Conservation (phyloP, 2,888 invertebrate genomes). For the Noctua fimbriata region DNA sequence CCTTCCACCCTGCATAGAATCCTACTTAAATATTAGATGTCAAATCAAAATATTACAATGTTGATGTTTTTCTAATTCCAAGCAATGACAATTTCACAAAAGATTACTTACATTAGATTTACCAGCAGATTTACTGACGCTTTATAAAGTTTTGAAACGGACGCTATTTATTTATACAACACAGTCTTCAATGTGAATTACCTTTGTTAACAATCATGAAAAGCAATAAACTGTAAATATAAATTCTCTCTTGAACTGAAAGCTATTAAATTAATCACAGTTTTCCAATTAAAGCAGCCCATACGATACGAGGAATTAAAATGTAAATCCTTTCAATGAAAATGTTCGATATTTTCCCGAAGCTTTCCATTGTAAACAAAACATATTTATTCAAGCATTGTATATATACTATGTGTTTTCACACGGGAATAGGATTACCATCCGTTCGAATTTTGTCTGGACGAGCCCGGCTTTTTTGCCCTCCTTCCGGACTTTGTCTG, state of each 20-base stretch:
- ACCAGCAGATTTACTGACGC: not conserved
- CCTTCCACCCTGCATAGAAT: no score
- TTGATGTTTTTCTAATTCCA: not conserved
- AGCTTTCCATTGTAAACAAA: constrained; percentile 22
- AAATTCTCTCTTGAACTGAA: constrained; percentile 1
- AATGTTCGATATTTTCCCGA: constrained; percentile 32
- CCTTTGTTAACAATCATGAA: not conserved
- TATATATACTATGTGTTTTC: constrained; percentile 27
- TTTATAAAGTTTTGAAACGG: not conserved
- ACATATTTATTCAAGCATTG: constrained; percentile 17
- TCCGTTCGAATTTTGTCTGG: not conserved
- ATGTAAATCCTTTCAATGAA: constrained; percentile 35
- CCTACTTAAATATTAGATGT: not conserved
- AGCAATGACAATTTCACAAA: not conserved
- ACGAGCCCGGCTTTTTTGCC: not conserved
- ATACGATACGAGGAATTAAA: constrained; percentile 43
- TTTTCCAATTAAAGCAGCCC: constrained; percentile 32
- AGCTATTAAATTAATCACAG: constrained; percentile 21
- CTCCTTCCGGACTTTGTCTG: not conserved
- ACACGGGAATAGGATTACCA: not conserved
- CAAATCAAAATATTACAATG: not conserved
- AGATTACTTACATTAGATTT: not conserved
- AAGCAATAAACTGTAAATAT: constrained; percentile 11
- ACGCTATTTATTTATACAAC: not conserved
- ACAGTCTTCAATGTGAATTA: not conserved